A percentile compares a stretch with the other conserved stretches of the same genome.
Conservation (phyloP, 2,113 vertebrate genomes). For the Okapia johnstoni region DNA sequence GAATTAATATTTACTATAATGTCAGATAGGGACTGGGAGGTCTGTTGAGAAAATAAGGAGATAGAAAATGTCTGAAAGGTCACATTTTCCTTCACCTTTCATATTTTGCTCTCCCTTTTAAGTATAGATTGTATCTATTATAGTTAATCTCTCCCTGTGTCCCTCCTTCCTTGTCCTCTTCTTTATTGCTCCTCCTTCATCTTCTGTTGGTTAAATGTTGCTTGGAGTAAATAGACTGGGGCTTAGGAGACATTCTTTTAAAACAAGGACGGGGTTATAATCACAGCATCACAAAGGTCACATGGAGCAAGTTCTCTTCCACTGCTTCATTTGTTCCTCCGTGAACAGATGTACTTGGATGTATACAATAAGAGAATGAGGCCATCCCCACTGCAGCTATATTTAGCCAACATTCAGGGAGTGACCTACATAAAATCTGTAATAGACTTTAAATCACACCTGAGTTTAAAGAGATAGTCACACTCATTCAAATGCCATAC, state of each 20-base stretch:
- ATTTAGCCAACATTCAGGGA: conserved; percentile 55
- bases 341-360: conserved; percentile 25
- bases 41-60: conserved; percentile 15
- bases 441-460: conserved; percentile 46
- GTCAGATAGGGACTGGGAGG: neutral
- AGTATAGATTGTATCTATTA: neutral
- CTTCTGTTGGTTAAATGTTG: conserved; percentile 46
- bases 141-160: neutral
- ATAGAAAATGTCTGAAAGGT: neutral
- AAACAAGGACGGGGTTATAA: conserved; percentile 6
- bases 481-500: neutral
- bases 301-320: neutral
- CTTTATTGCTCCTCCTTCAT: neutral
- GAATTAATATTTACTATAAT: neutral
- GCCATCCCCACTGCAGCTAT: conserved; percentile 43
- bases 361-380: conserved; percentile 41
- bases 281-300: conserved; percentile 1
- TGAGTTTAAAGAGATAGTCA: conserved; percentile 46
- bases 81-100: neutral
- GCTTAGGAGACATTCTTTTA: conserved; percentile 36
- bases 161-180: conserved; percentile 23
- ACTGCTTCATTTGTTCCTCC: neutral
- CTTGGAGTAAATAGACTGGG: conserved; percentile 49
- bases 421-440: conserved; percentile 60
- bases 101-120: neutral